phyloP scores from a whole-genome alignment of 2,113 vertebrate genomes.

The Ellobius talpinus region DNA sequence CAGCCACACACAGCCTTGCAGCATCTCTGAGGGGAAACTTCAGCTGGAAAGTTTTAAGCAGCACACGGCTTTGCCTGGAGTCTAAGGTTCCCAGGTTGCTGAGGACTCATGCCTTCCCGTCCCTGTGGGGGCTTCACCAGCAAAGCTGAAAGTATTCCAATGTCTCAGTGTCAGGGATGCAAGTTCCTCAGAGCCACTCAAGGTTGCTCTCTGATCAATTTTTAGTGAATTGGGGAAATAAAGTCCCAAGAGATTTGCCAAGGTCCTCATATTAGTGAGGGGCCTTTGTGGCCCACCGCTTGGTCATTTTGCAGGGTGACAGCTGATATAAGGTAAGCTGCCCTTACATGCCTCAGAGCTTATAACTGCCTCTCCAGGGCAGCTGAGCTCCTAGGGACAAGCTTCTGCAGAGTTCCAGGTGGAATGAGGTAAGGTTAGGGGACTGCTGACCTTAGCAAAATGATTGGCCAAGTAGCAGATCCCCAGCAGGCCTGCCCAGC shows the following conservation, averaged over 20 bases:
- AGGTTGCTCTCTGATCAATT: not conserved
- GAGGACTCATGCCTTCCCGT: not conserved
- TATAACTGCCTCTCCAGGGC: slow-evolving; percentile 35
- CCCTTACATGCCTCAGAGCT: not conserved
- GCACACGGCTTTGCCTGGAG: not conserved
- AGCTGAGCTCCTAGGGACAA: slow-evolving; percentile 39
- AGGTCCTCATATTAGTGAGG: not conserved
- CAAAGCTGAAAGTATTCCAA: not conserved
- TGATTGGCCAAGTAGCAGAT: not conserved
- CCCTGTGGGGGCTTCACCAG: not conserved
- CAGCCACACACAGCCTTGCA: not conserved
- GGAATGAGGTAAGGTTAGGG: not conserved
- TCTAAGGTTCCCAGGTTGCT: not conserved
- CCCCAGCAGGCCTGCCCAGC: not conserved
- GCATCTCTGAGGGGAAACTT: not conserved
- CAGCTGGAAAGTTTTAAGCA: not conserved
- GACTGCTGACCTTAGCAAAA: slow-evolving; percentile 41
- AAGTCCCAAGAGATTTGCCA: not conserved
- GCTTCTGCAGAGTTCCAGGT: slow-evolving; percentile 15
- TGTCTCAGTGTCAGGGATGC: not conserved
- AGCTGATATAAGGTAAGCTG: slow-evolving; percentile 35
- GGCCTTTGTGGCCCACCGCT: not conserved
- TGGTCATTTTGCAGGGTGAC: not conserved
- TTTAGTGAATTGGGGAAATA: not conserved
- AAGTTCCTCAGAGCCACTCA: not conserved